Percentiles rank a stretch among this genome's conserved stretches.
phyloP scores from a whole-genome alignment of 1,140 invertebrate genomes.

The roundworm (Caenorhabditis elegans) region WBcel235 BX284602.5:13281001-13281500 shows the following conservation, averaged over 20 bases:
- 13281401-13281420: conserved; percentile 37
- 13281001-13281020: no score
- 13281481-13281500: conserved; percentile 37
- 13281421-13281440: conserved; percentile 42
- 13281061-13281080: no score
- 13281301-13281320: conserved; percentile 37
- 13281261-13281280: conserved; percentile 36
- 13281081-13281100: conserved; percentile 22
- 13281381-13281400: conserved; percentile 40
- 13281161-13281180: not conserved
- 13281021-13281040: no score
- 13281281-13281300: conserved; percentile 30
- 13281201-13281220: not conserved
- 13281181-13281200: not conserved
- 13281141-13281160: not conserved
- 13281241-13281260: not conserved
- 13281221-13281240: conserved; percentile 9
- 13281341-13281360: conserved; percentile 38
- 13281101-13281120: conserved; percentile 14
- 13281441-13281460: conserved; percentile 35
- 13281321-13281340: conserved; percentile 39
- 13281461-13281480: conserved; percentile 32
- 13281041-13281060: no score
- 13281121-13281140: not conserved
- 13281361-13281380: conserved; percentile 40